Evolutionary conservation across 2,113 vertebrate species (phyloP).

Genomic region (Perca fluviatilis): DNA sequence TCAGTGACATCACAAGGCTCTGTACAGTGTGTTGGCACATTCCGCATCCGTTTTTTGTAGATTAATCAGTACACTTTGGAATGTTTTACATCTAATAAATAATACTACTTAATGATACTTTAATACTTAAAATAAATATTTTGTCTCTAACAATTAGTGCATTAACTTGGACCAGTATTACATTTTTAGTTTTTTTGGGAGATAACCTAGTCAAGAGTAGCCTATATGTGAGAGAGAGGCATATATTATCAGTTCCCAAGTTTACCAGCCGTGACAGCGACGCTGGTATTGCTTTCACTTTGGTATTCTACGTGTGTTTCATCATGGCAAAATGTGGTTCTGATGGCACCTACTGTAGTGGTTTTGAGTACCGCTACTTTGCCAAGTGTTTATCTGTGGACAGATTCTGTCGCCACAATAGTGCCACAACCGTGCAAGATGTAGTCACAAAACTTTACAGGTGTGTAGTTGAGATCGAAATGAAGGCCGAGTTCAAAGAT

Average conservation of each 20-base stretch:
- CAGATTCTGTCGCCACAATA: too few species aligned
- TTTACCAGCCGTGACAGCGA: background rate
- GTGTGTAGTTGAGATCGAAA: too few species aligned
- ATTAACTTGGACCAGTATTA: background rate
- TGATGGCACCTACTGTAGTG: too few species aligned
- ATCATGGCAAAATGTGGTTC: too few species aligned
- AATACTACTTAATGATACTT: background rate
- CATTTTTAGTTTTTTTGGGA: too few species aligned
- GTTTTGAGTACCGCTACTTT: too few species aligned
- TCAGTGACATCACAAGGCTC: slow-evolving; percentile 47
- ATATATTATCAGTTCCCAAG: background rate
- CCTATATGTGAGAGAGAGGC: background rate
- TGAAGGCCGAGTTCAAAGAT: too few species aligned
- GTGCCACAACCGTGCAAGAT: too few species aligned
- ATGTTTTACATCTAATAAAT: background rate
- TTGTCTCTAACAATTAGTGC: background rate
- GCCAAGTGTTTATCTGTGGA: too few species aligned
- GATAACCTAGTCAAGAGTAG: background rate
- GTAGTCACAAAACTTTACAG: too few species aligned
- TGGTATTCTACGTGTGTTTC: too few species aligned
- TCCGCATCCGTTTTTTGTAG: background rate
- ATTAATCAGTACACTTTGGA: background rate
- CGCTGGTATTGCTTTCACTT: too few species aligned
- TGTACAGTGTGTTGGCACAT: slow-evolving; percentile 26
- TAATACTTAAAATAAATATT: background rate